phyloP scores from a whole-genome alignment of 2,797 vertebrate genomes.

The Brachymystax lenok region DNA sequence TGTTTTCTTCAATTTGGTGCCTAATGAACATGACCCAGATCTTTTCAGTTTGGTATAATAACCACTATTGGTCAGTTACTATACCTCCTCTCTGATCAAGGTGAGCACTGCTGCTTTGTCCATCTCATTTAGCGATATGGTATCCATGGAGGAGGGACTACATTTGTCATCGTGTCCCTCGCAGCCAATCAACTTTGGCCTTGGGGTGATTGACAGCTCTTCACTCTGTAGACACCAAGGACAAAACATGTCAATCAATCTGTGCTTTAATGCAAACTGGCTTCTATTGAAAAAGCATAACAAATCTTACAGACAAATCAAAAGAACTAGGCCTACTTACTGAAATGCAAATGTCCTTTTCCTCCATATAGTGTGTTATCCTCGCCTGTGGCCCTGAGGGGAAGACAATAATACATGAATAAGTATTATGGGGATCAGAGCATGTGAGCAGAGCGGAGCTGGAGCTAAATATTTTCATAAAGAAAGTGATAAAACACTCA shows the following conservation, averaged over 20 bases:
- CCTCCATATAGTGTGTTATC: constrained; percentile 69
- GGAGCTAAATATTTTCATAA: constrained; percentile 79
- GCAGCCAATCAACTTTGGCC: constrained; percentile 44
- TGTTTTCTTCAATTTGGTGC: no score
- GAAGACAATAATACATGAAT: background rate
- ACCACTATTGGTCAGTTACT: background rate
- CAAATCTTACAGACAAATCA: constrained; percentile 76
- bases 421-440: constrained; percentile 45
- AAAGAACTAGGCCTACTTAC: constrained; percentile 46
- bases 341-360: constrained; percentile 69
- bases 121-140: constrained; percentile 81
- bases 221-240: constrained; percentile 51
- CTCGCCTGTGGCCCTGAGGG: constrained; percentile 75
- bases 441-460: constrained; percentile 85
- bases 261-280: background rate
- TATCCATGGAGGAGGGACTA: constrained; percentile 66
- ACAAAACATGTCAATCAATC: background rate
- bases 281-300: background rate
- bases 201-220: constrained; percentile 37
- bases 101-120: constrained; percentile 90
- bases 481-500: constrained; percentile 28
- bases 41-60: background rate
- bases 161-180: constrained; percentile 38
- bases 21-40: no score
- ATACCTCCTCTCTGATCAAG: constrained; percentile 90